Evolutionary conservation across 2,797 vertebrate species (phyloP), one percentile per base, ranked within the genome.

Genomic region (Glossophaga mutica): DNA sequence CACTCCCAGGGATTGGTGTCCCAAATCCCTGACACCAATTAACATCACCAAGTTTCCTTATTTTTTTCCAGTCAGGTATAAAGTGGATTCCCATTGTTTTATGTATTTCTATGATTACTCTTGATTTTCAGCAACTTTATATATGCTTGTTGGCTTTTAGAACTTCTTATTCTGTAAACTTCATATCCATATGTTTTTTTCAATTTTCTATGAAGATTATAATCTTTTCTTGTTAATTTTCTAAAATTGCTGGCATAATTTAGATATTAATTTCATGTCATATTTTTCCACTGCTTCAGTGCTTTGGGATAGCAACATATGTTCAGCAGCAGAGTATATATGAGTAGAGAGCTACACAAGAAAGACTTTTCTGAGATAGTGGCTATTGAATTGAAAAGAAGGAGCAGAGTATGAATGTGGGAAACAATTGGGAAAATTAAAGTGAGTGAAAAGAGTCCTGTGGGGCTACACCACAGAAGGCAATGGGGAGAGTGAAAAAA

Each of bases 61-160:
- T 71, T 87, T 96, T 96, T 57, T 29, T 83, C 22, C 34, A 87
- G 26, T 84, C n/a, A 90, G 16, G 34, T 67, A 32, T 71, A 94
- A 92, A 86, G 50, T 87, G 16, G 9, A 82, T 65, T 91, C 55
- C 91, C 59, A 68, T 86, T 70, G 5, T 81, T 95, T 89, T 81
- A 73, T 26, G 21, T 12, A 90, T 89, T 93, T 97, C 46, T 93
- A 55, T 95, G 48, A 78, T 87, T 88, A 83, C 19, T 71, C 52
- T 90, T 93, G 12, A 70, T 94, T 94, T 91, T 89, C 22, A 93
- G 22, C 79, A 87, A 14, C 5, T 90, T 92, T 87, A 87, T 18
- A 83, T 39, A 70, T 44, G 39, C 32, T 95, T 67, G 7, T 57
- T 89, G 44, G 37, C 11, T 83, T 83, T 92, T 93, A 42, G 34